These are phyloP conservation scores for Noturus placidus DNA, from an alignment of 2,113 vertebrate genomes.

Conservation along the genomic window DNA sequence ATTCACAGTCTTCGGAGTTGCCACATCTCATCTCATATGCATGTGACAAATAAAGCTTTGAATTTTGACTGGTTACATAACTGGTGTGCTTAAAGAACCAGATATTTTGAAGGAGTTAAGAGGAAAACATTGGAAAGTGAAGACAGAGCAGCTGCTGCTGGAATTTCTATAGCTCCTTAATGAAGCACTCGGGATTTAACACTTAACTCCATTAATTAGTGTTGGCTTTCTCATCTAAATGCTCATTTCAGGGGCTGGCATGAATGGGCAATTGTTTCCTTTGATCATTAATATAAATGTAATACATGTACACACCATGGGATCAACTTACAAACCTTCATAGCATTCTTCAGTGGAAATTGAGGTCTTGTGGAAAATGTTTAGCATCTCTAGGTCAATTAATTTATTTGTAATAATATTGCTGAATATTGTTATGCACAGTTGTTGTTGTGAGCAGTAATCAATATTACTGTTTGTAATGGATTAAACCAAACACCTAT, in stretches of 20 bases:
- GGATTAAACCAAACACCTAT: not conserved
- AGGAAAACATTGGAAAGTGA: slow-evolving; percentile 44
- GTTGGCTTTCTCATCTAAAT: slow-evolving; percentile 69
- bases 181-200: slow-evolving; percentile 67
- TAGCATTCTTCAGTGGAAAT: not conserved
- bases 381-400: not conserved
- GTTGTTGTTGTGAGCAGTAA: not conserved
- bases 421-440: not conserved
- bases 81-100: not conserved
- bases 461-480: not conserved
- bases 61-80: not conserved
- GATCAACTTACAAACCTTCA: slow-evolving; percentile 22
- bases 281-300: slow-evolving; percentile 61
- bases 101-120: not conserved
- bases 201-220: slow-evolving; percentile 71
- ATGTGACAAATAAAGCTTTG: not conserved
- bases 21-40: not conserved
- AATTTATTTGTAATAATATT: not conserved
- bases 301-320: slow-evolving; percentile 40
- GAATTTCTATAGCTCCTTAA: slow-evolving; percentile 61
- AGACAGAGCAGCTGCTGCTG: slow-evolving; percentile 65
- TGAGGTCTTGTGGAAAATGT: not conserved
- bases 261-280: slow-evolving; percentile 63
- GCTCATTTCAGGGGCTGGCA: slow-evolving; percentile 62
- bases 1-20: not conserved